Evolutionary conservation across 2,888 invertebrate genomes (phyloP).

Genomic region (Thymelicus sylvestris): DNA sequence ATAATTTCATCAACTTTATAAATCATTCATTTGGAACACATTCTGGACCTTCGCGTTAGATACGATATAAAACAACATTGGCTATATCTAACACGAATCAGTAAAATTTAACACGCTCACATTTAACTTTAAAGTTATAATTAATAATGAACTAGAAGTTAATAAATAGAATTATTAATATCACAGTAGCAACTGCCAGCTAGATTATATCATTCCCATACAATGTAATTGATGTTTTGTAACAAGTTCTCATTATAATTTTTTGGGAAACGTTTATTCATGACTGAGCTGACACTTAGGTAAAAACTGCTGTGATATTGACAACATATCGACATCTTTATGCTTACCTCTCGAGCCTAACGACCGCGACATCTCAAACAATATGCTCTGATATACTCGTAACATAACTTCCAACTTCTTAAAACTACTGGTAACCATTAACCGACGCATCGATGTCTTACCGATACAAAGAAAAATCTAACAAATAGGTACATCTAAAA

Average conservation of each 20-base stretch:
- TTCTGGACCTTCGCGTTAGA: conserved; percentile 69
- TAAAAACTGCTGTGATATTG: conserved; percentile 82
- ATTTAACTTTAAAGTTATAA: conserved; percentile 69
- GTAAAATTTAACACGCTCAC: conserved; percentile 71
- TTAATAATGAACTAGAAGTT: conserved; percentile 75
- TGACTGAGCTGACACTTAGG: conserved; percentile 65
- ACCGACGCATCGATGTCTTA: conserved; percentile 45
- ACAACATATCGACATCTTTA: conserved; percentile 62
- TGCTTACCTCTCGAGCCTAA: conserved; percentile 55
- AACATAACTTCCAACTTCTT: conserved; percentile 65
- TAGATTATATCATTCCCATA: conserved; percentile 51
- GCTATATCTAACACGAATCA: conserved; percentile 69
- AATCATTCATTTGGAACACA: conserved; percentile 79
- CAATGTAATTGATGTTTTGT: conserved; percentile 17
- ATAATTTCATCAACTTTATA: conserved; percentile 52
- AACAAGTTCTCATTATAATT: conserved; percentile 37
- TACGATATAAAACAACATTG: conserved; percentile 70
- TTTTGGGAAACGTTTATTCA: neutral
- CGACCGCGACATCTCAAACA: conserved; percentile 58
- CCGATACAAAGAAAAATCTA: conserved; percentile 35
- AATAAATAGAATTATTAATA: conserved; percentile 83
- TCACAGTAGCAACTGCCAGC: conserved; percentile 83
- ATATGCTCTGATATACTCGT: conserved; percentile 62
- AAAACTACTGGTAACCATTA: conserved; percentile 80
- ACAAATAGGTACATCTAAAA: conserved; percentile 28